A percentile compares a stretch with the other conserved stretches of the same genome.
phyloP scores from a whole-genome alignment of 2,113 vertebrate genomes.

The Synchiropus splendidus region DNA sequence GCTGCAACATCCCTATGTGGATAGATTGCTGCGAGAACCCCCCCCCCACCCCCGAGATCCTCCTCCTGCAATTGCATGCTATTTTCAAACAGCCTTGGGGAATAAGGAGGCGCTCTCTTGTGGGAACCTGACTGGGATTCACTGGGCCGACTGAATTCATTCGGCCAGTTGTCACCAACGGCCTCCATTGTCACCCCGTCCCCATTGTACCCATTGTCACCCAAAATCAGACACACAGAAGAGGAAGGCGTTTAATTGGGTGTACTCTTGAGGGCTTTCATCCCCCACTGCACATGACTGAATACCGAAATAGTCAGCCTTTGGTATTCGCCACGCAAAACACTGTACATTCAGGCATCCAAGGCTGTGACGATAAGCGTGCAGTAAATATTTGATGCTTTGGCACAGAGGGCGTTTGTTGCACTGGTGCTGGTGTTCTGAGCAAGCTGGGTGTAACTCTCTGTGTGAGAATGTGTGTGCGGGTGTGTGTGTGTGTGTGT shows the following conservation, averaged over 20 bases:
- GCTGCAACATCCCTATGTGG: conserved; percentile 1
- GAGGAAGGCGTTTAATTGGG: conserved; percentile 67
- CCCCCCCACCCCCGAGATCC: background rate
- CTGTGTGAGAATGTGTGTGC: conserved; percentile 45
- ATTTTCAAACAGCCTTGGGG: conserved; percentile 25
- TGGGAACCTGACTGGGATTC: conserved; percentile 61
- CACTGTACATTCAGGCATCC: conserved; percentile 44
- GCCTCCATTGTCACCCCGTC: conserved; percentile 49
- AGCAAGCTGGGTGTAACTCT: conserved; percentile 36
- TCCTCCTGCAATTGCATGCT: conserved; percentile 12
- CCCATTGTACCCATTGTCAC: conserved; percentile 62
- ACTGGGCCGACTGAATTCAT: conserved; percentile 49
- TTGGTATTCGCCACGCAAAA: conserved; percentile 35
- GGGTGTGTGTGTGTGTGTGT: conserved; percentile 52
- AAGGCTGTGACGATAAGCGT: conserved; percentile 45
- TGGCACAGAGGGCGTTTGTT: conserved; percentile 33
- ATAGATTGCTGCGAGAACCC: conserved; percentile 10
- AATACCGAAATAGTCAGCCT: conserved; percentile 37
- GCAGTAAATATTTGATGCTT: conserved; percentile 58
- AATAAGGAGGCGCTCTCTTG: conserved; percentile 51
- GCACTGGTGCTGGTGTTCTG: conserved; percentile 42
- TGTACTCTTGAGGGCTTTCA: conserved; percentile 60
- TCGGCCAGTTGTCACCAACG: conserved; percentile 56
- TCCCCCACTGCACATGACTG: conserved; percentile 52
- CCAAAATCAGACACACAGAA: conserved; percentile 61